phyloP scores from a whole-genome alignment of 2,888 invertebrate species.

The Stomorhina lunata region DNA sequence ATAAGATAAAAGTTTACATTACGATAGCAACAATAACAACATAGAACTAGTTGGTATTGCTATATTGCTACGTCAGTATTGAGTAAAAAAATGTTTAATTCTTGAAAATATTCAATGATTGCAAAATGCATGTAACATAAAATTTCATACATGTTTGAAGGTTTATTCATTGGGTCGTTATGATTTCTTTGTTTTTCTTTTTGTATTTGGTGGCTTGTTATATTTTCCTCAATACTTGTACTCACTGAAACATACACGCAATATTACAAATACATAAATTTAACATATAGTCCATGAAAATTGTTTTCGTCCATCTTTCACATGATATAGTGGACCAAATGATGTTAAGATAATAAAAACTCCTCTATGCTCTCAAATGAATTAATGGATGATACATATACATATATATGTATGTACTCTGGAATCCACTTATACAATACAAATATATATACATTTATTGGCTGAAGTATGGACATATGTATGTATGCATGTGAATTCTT shows the following conservation, averaged over 20 bases:
- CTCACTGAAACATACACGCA: too few species aligned
- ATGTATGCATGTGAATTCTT: not conserved
- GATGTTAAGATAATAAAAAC: conserved; percentile 42
- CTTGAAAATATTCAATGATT: conserved; percentile 50
- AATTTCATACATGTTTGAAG: conserved; percentile 23
- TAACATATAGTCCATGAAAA: conserved; percentile 49
- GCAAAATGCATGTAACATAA: conserved; percentile 7
- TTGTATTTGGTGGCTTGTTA: conserved; percentile 25
- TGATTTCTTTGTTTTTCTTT: not conserved
- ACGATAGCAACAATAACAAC: not conserved
- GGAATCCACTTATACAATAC: not conserved
- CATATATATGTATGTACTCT: not conserved
- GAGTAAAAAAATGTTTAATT: conserved; percentile 36
- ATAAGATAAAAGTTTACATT: conserved; percentile 30
- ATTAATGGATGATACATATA: not conserved
- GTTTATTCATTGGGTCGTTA: not conserved
- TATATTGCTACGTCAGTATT: not conserved
- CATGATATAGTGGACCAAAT: conserved; percentile 47
- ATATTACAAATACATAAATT: too few species aligned
- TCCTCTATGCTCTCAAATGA: not conserved
- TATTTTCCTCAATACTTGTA: conserved; percentile 44
- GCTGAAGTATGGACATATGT: not conserved
- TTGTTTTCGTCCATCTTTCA: conserved; percentile 45
- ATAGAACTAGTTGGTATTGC: too few species aligned
- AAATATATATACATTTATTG: not conserved